Evolutionary conservation across 2,113 vertebrate genomes (phyloP).

Genomic region (Polyodon spathula): DNA sequence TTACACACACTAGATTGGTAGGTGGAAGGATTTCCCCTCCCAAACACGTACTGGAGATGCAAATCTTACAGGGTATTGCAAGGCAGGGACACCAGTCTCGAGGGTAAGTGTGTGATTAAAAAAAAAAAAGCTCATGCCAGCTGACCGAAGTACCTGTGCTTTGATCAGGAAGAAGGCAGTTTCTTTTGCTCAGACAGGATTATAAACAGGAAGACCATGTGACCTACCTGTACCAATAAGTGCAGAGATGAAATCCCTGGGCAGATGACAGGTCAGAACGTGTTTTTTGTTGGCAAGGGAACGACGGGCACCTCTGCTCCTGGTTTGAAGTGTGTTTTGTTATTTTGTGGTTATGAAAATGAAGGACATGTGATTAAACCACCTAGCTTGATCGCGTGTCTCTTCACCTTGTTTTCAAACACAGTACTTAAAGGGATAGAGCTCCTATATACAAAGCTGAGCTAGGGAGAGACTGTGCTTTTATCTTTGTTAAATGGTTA

Average conservation of each 20-base stretch:
- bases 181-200: constrained; percentile 3
- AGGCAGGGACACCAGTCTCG: not conserved
- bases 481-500: no score
- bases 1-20: no score
- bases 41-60: no score
- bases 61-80: not conserved
- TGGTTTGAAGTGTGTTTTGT: not conserved
- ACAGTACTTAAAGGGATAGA: constrained; percentile 4
- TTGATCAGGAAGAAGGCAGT: not conserved
- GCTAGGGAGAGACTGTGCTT: not conserved
- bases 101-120: not conserved
- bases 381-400: not conserved
- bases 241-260: no score
- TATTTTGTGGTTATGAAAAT: not conserved
- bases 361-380: not conserved
- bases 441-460: not conserved
- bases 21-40: no score
- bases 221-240: constrained; percentile 3
- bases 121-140: not conserved
- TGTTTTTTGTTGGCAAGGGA: not conserved
- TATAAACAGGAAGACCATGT: not conserved
- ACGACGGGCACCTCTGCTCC: not conserved
- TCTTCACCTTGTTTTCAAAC: constrained; percentile 7
- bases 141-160: not conserved
- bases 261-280: no score